Percentiles rank a stretch among this genome's conserved stretches.
These are phyloP conservation scores for Amblyjoppa proteus DNA, from an alignment of 2,888 invertebrate genomes.

Conservation along the genomic window DNA sequence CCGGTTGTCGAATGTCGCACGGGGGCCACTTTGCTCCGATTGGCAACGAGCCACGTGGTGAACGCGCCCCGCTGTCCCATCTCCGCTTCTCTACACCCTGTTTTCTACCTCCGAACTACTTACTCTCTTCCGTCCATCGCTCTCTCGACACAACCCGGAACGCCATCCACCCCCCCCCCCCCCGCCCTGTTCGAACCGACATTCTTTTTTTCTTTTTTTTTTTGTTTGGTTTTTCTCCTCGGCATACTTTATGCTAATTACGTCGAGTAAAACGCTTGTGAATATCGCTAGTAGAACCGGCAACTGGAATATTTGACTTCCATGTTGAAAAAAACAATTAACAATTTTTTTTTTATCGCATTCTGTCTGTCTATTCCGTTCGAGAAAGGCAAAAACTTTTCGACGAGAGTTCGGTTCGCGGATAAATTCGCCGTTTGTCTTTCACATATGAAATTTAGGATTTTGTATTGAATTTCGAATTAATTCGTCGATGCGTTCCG, in stretches of 20 bases:
- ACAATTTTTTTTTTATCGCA: too few relatives aligned
- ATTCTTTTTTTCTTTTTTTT: not conserved
- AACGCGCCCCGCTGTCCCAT: conserved; percentile 26
- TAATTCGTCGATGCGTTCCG: not conserved
- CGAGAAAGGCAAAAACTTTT: not conserved
- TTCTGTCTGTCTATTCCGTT: too few relatives aligned
- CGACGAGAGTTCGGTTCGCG: not conserved
- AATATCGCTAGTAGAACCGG: not conserved
- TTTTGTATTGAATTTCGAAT: not conserved
- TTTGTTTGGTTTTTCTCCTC: not conserved
- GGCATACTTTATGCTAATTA: conserved; percentile 30
- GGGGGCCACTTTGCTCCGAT: conserved; percentile 59
- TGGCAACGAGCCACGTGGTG: conserved; percentile 64
- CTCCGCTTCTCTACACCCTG: conserved; percentile 14
- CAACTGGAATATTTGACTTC: too few relatives aligned
- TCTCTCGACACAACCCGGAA: conserved; percentile 7
- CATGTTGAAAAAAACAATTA: too few relatives aligned
- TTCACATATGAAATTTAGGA: not conserved
- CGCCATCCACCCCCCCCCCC: too few relatives aligned
- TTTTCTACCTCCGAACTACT: conserved; percentile 25
- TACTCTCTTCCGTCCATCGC: conserved; percentile 8
- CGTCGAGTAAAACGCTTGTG: not conserved
- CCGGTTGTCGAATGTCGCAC: conserved; percentile 60
- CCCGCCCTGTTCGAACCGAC: not conserved
- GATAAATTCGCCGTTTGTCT: too few relatives aligned